Evolutionary conservation across 2,888 invertebrate genomes (phyloP), one percentile per base, ranked within the genome.

Genomic region (Zelleria hepariella): DNA sequence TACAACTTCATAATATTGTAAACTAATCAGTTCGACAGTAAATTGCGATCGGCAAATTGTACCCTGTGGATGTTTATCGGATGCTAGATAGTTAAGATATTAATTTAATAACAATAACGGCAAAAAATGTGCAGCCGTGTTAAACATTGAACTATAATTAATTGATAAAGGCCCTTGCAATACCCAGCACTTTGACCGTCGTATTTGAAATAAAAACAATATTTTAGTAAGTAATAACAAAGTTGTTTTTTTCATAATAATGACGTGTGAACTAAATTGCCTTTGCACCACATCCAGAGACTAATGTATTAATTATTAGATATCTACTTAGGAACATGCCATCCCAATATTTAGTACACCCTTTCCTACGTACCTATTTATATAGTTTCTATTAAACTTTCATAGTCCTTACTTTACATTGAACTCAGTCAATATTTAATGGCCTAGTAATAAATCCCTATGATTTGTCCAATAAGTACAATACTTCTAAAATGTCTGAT

Each of bases 31-130:
- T 42, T 42, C 15, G 32, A 42, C 32, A 42, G 2, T 42, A 42
- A 42, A 42, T 42, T 42, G 32, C 32, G 32, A 42, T 42, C 32
- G 32, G 15, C 10, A 42, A 42, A 42, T 42, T 42, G 32, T 42
- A 7, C 32, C 32, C 10, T 42, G 32, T 42, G 32, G 32, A 42
- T 42, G 32, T 42, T 42, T 42, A 42, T 42, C 32, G 15, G 32
- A 42, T 42, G 32, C 32, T 42, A 42, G 15, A 42, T 42, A 68
- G 72, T 73, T 70, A 74, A 73, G 68, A 71, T 69, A 73, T 74
- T 74, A 75, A 65, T 64, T 67, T 69, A 68, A 71, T 69, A 65
- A 48, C 60, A 61, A 59, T 60, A 57, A 60, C 1, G 32, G 10
- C 68, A 67, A 68, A 67, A 64, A 60, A 26, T 20, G 58, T 21